Evolutionary conservation across 2,797 vertebrate genomes (phyloP), one percentile per base, ranked within the genome.

Genomic region (Enteromius viviparus): DNA sequence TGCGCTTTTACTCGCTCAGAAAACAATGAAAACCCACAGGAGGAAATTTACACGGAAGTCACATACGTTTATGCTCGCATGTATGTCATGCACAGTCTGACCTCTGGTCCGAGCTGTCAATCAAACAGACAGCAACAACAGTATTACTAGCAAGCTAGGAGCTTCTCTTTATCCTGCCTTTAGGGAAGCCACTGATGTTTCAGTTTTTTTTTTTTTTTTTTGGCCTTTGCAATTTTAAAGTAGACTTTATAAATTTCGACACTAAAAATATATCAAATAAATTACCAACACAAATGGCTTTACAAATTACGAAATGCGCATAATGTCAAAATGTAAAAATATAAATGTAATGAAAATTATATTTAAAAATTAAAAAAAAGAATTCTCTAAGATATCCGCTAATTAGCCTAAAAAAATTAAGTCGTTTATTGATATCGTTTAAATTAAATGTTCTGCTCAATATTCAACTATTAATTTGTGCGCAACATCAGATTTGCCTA

Each of bases 1-100:
- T 70, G 85, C 17, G 40, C 69, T 89, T 92, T 90, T 90, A 91
- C 53, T 89, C 90, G 77, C 85, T 91, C 78, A 78, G 60, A 78
- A 64, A 85, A 62, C 74, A 62, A 23, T 1, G 32, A 42, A 81
- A 81, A 69, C 34, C 58, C 47, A 45, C 49, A 53, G 17, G 72
- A 69, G 69, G 37, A 76, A 58, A 69, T 83, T 92, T 91, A 91
- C 91, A 88, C 89, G 45, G 53, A 89, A 80, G 75, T 76, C 85
- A 84, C 80, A 60, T 58, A 51, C 66, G 47, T 79, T 79, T 69
- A 68, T 79, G 77, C 29, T 79, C 12, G 15, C 45, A 55, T 76
- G 81, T 58, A 42, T 69, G 49, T 29, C 23, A 58, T 76, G 14
- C n/a, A 23, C 81, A 32, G 40, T 47, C 51, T 78, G 82, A 78